A percentile compares a stretch with the other conserved stretches of the same genome.
Conservation (phyloP, 2,888 invertebrate species). For the Atethmia centrago region DNA sequence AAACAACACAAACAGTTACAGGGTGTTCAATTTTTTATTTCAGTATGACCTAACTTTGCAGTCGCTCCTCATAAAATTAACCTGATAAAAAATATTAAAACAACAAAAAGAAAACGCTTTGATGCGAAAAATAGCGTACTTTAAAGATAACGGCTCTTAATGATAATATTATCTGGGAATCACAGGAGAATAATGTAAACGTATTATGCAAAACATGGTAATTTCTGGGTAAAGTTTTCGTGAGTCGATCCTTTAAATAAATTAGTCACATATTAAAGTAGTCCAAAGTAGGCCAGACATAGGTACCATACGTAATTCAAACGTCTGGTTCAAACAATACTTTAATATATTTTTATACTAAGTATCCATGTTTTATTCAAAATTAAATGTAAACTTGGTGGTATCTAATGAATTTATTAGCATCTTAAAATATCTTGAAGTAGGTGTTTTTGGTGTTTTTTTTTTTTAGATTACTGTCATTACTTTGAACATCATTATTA, state of each 20-base stretch:
- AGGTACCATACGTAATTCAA: constrained; percentile 17
- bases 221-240: constrained; percentile 27
- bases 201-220: constrained; percentile 49
- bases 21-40: constrained; percentile 24
- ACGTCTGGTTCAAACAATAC: constrained; percentile 28
- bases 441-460: not conserved
- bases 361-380: constrained; percentile 41
- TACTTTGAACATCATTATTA: not conserved
- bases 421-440: constrained; percentile 4
- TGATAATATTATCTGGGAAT: constrained; percentile 49
- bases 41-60: constrained; percentile 25
- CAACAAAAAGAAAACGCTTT: constrained; percentile 27
- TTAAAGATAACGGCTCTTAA: constrained; percentile 45
- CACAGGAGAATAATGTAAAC: constrained; percentile 38
- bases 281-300: constrained; percentile 40
- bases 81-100: constrained; percentile 43
- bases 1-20: constrained; percentile 22
- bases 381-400: constrained; percentile 13
- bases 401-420: constrained; percentile 22
- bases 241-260: constrained; percentile 44
- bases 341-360: constrained; percentile 27
- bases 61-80: constrained; percentile 12
- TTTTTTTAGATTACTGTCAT: not conserved
- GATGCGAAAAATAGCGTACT: constrained; percentile 27
- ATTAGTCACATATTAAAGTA: constrained; percentile 28